A percentile compares a stretch with the other conserved stretches of the same genome.
phyloP scores from a whole-genome alignment of 2,113 vertebrate species.

The Synodontis membranacea region DNA sequence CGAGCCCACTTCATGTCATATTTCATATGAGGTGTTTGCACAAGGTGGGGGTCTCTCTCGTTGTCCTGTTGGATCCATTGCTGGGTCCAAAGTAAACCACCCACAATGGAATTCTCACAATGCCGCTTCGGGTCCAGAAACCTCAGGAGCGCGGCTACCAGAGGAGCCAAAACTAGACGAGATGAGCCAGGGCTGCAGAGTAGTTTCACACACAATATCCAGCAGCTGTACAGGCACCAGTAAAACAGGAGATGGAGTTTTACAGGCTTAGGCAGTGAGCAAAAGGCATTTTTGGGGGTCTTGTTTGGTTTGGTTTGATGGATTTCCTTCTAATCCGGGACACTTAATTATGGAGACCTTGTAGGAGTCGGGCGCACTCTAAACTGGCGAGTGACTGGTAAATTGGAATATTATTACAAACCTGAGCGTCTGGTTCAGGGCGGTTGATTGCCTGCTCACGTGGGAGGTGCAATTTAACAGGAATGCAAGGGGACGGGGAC shows the following conservation, averaged over 20 bases:
- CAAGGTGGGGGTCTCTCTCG: slow-evolving; percentile 13
- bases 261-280: slow-evolving; percentile 39
- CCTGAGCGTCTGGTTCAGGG: slow-evolving; percentile 66
- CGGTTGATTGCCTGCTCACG: slow-evolving; percentile 74
- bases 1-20: slow-evolving; percentile 24
- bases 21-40: slow-evolving; percentile 33
- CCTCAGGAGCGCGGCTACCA: slow-evolving; percentile 59
- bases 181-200: slow-evolving; percentile 18
- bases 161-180: slow-evolving; percentile 32
- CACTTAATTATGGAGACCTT: slow-evolving; percentile 69
- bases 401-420: slow-evolving; percentile 81
- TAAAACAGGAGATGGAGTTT: slow-evolving; percentile 49
- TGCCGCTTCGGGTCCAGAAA: slow-evolving; percentile 65
- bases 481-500: slow-evolving; percentile 67
- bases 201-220: slow-evolving; percentile 48
- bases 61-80: slow-evolving; percentile 23
- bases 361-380: slow-evolving; percentile 73
- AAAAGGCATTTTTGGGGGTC: slow-evolving; percentile 38
- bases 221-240: slow-evolving; percentile 21
- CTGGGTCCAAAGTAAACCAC: slow-evolving; percentile 43
- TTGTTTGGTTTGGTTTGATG: slow-evolving; percentile 38
- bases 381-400: slow-evolving; percentile 71
- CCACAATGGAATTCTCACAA: slow-evolving; percentile 65
- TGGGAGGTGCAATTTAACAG: slow-evolving; percentile 76
- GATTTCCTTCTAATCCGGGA: slow-evolving; percentile 64